Evolutionary conservation across 2,888 invertebrate species (phyloP).

Genomic region (Augochlorella aurata): DNA sequence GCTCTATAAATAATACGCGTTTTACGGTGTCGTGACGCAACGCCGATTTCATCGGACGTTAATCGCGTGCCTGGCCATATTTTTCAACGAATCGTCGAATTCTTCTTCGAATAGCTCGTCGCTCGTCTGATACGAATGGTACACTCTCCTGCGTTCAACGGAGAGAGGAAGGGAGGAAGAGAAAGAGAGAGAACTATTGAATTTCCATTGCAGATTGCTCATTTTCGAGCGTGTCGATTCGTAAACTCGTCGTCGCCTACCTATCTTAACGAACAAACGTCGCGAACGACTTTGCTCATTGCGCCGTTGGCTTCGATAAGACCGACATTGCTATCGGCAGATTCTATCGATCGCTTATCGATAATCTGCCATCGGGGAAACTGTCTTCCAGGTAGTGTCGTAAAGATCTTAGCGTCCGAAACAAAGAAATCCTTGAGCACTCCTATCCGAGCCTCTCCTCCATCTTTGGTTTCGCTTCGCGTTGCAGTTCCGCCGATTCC

Average conservation of each 20-base stretch:
- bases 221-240: not conserved
- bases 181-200: not conserved
- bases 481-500: not conserved
- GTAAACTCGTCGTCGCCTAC: not conserved
- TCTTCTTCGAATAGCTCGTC: not conserved
- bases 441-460: not conserved
- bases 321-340: not conserved
- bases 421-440: constrained; percentile 2
- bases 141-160: not conserved
- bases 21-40: constrained; percentile 33
- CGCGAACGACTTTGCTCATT: not conserved
- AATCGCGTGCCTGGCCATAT: constrained; percentile 6
- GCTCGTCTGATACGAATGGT: not conserved
- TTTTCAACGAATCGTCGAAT: not conserved
- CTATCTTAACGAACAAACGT: not conserved
- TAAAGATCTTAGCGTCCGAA: not conserved
- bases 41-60: constrained; percentile 23
- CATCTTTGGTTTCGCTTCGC: not conserved
- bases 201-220: constrained; percentile 10
- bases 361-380: not conserved
- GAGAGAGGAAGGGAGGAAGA: too few relatives aligned
- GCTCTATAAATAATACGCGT: constrained; percentile 41
- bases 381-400: not conserved
- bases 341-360: constrained; percentile 13
- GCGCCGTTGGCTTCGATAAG: not conserved